Conservation (phyloP, 2,888 invertebrate species). For the Diogma glabrata region DNA sequence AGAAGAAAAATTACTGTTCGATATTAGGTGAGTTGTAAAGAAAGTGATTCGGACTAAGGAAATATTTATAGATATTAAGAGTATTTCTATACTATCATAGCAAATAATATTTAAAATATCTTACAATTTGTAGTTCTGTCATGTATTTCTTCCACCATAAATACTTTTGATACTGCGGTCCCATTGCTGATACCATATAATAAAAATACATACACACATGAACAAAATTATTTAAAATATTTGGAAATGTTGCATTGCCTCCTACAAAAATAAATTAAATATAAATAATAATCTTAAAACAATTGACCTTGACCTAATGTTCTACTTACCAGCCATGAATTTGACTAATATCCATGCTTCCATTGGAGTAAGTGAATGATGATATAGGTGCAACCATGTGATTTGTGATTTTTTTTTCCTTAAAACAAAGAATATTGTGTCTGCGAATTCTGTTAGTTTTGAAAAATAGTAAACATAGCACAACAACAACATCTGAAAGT, state of each 20-base stretch:
- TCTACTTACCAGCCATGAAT: slow-evolving; percentile 54
- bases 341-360: slow-evolving; percentile 87
- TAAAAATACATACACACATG: slow-evolving; percentile 93
- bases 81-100: too few relatives aligned
- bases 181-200: slow-evolving; percentile 79
- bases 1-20: too few relatives aligned
- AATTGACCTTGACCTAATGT: not conserved
- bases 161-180: slow-evolving; percentile 76
- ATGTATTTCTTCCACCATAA: slow-evolving; percentile 92
- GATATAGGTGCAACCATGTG: slow-evolving; percentile 83
- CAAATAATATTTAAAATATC: too few relatives aligned
- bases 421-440: slow-evolving; percentile 90
- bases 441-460: slow-evolving; percentile 81
- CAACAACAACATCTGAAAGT: slow-evolving; percentile 34
- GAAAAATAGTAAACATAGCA: slow-evolving; percentile 82
- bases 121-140: slow-evolving; percentile 85
- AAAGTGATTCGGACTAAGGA: too few relatives aligned
- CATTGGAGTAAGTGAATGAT: slow-evolving; percentile 89
- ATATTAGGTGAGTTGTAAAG: too few relatives aligned
- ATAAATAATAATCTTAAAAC: not conserved
- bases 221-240: slow-evolving; percentile 80
- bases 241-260: slow-evolving; percentile 38
- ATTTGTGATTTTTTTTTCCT: slow-evolving; percentile 85
- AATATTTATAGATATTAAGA: too few relatives aligned
- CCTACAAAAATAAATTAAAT: slow-evolving; percentile 36